Evolutionary conservation across 1,140 invertebrate species (phyloP).

Genomic region (Leucophenga varia): DNA sequence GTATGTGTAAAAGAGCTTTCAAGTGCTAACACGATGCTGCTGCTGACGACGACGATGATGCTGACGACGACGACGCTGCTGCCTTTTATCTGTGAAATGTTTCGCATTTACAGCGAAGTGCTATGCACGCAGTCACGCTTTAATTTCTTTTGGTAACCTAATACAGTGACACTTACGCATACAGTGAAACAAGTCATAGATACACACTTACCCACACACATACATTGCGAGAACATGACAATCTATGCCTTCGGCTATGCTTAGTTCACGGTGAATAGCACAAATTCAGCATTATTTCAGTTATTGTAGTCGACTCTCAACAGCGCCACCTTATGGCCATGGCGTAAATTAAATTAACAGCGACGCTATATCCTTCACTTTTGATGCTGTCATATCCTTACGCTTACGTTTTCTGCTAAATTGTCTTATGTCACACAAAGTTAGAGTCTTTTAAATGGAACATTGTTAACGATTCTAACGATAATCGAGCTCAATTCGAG

Average conservation of each 20-base stretch:
- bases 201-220: slow-evolving; percentile 12
- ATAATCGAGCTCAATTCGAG: no score
- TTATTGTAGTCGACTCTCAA: slow-evolving; percentile 27
- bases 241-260: not conserved
- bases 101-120: no score
- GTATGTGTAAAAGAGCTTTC: slow-evolving; percentile 33
- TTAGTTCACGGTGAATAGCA: slow-evolving; percentile 36
- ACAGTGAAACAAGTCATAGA: no score
- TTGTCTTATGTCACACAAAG: no score
- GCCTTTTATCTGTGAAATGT: slow-evolving; percentile 36
- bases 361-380: no score
- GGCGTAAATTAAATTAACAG: slow-evolving; percentile 50
- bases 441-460: no score
- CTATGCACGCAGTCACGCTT: no score
- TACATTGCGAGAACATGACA: not conserved
- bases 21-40: slow-evolving; percentile 37
- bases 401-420: not conserved
- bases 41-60: slow-evolving; percentile 12
- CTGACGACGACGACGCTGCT: slow-evolving; percentile 16
- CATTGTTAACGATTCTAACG: no score
- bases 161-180: slow-evolving; percentile 25
- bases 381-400: not conserved
- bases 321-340: slow-evolving; percentile 49
- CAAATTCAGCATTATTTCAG: slow-evolving; percentile 33
- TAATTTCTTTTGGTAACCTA: slow-evolving; percentile 25